A percentile compares a stretch with the other conserved stretches of the same genome.
Evolutionary conservation across 2,888 invertebrate genomes (phyloP).

Genomic region (Lasioglossum figueresi): DNA sequence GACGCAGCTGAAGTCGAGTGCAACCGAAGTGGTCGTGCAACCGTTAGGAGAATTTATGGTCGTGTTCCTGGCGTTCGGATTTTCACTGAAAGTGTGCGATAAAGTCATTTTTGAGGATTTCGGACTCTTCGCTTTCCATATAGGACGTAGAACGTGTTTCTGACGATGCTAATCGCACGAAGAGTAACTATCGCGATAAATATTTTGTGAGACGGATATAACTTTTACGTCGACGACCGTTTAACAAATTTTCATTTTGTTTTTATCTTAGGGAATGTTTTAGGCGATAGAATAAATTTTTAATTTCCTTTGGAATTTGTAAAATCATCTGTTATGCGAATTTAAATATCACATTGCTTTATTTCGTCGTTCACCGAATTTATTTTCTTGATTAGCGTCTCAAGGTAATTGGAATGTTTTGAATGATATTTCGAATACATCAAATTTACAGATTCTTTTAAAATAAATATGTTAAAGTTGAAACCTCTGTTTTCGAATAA

Average conservation of each 20-base stretch:
- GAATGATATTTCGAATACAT: too few species aligned
- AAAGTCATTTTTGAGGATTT: not conserved
- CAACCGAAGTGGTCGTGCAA: not conserved
- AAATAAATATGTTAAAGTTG: too few species aligned
- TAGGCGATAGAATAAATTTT: not conserved
- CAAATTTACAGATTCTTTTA: not conserved
- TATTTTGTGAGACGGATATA: not conserved
- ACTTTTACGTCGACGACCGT: not conserved
- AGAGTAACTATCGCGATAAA: not conserved
- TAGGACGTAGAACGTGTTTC: not conserved
- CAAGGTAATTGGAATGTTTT: not conserved
- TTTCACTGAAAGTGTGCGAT: not conserved
- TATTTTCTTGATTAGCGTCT: too few species aligned
- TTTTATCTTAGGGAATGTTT: not conserved
- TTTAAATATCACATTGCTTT: not conserved
- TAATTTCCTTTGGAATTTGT: not conserved
- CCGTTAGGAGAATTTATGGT: conserved; percentile 3
- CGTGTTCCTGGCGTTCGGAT: not conserved
- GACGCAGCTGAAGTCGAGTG: not conserved
- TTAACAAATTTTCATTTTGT: not conserved
- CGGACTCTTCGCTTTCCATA: not conserved
- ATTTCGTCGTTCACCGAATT: not conserved
- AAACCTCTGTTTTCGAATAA: not conserved
- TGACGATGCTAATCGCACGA: not conserved
- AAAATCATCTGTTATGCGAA: too few species aligned